Conservation (phyloP, 2,888 invertebrate genomes). For the Cerceris ruficornis region DNA sequence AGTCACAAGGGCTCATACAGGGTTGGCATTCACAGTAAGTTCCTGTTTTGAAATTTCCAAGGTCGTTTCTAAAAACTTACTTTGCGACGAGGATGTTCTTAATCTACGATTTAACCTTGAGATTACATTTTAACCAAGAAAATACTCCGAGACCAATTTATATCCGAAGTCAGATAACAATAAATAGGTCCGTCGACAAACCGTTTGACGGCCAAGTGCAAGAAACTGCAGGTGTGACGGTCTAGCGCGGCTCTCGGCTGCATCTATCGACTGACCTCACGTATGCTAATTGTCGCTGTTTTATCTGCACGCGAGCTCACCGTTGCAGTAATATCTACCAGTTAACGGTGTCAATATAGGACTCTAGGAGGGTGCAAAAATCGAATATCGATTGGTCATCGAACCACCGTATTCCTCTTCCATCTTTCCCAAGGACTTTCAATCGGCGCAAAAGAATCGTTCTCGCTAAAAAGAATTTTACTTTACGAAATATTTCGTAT, state of each 20-base stretch:
- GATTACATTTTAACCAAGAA: too few species aligned
- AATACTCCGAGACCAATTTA: too few species aligned
- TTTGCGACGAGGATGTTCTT: too few species aligned
- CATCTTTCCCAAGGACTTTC: background rate
- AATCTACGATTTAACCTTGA: too few species aligned
- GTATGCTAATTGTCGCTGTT: slow-evolving; percentile 77
- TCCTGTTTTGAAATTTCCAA: too few species aligned
- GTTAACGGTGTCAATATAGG: slow-evolving; percentile 52
- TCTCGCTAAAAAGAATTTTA: too few species aligned
- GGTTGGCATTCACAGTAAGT: too few species aligned
- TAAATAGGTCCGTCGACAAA: background rate
- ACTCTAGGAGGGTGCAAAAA: slow-evolving; percentile 18
- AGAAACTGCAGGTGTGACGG: slow-evolving; percentile 60
- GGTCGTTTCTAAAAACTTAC: too few species aligned
- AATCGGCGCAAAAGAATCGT: too few species aligned
- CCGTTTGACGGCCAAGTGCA: slow-evolving; percentile 20
- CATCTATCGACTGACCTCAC: slow-evolving; percentile 72
- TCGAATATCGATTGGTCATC: slow-evolving; percentile 27
- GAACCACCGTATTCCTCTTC: slow-evolving; percentile 6
- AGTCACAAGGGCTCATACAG: too few species aligned
- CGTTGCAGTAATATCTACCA: slow-evolving; percentile 50
- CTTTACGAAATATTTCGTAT: background rate
- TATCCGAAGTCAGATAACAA: too few species aligned
- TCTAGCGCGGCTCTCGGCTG: slow-evolving; percentile 31
- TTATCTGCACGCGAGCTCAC: slow-evolving; percentile 77